Base-by-base conservation (phyloP, 1,140 invertebrate species). In the Melanaphis sacchari region DNA sequence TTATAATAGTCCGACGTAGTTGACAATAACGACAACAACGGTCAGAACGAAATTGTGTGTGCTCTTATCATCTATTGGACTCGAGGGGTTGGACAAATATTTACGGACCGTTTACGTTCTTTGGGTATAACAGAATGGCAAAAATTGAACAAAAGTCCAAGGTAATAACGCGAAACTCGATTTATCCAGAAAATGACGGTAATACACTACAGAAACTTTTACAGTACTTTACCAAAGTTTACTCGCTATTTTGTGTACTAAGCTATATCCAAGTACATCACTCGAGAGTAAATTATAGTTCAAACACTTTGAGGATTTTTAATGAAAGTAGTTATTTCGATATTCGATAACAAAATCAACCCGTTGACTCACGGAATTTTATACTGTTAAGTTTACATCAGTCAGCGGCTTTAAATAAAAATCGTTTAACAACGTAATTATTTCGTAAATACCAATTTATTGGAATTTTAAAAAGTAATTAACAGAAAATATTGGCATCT, bases 271-370 rank as follows among this genome's bases (percentile, higher is more conserved):
- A 36, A 36, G 36, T 54, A 54, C 49, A 85, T 6, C 18, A 24
- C 46, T 52, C 9, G 46, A 36, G 24, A 52, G 46, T 7, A 52
- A 38, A 89, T 89, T 89, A 66, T 66, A 52, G 46, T 89, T 52
- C n/a, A 89, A 89, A 89, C 87, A 38, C n/a, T 89, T 52, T 89
- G n/a, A 89, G 38, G 22, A 89, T n/a, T 89, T 89, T 52, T 89
- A 52, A 89, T 52, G 54, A 52, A 38, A 89, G n/a, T 52, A 15
- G 46, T 52, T 89, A 52, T 87, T 38, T 38, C 31, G 21, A 41
- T 46, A 41, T 31, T 87, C 31, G 5, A 46, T 43, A 46, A 21
- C n/a, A 46, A 87, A 87, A 87, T 36, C 41, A 46, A 26, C 84
- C 31, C 31, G 84, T 46, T 7, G 9, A 85, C 26, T 87, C 6